phyloP scores from a whole-genome alignment of 2,113 vertebrate genomes.

The Mastomys natalensis region DNA sequence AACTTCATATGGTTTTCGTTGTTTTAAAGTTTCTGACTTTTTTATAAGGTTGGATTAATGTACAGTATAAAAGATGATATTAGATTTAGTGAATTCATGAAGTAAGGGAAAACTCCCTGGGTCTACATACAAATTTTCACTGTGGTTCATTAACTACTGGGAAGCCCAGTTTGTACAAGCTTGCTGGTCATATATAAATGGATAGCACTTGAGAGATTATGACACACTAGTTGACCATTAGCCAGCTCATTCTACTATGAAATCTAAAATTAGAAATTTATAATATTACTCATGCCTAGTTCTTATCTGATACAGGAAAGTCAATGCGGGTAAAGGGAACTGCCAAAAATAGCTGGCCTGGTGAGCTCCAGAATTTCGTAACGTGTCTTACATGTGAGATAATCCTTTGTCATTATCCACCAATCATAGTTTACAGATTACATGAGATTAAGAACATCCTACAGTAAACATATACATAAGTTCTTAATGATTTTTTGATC shows the following conservation, averaged over 20 bases:
- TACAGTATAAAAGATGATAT: neutral
- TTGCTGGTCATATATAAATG: neutral
- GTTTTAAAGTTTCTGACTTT: neutral
- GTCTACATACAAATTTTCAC: neutral
- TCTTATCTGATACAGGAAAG: neutral
- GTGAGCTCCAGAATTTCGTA: neutral
- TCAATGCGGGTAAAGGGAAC: constrained; percentile 43
- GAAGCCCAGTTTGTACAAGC: neutral
- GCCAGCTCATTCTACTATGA: neutral
- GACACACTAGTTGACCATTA: neutral
- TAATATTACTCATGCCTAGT: constrained; percentile 19
- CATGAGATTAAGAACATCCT: neutral
- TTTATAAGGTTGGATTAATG: neutral
- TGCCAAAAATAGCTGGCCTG: constrained; percentile 9
- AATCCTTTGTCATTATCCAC: neutral
- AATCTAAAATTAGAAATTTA: constrained; percentile 47
- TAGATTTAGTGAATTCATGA: constrained; percentile 6
- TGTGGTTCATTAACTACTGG: neutral
- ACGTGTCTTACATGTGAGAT: neutral
- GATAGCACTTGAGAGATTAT: neutral
- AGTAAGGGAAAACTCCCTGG: constrained; percentile 1
- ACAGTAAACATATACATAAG: neutral
- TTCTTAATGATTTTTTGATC: constrained; percentile 12
- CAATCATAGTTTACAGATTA: neutral
- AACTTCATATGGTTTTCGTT: neutral